phyloP scores from a whole-genome alignment of 2,888 invertebrate species.

The Euproctis similis region DNA sequence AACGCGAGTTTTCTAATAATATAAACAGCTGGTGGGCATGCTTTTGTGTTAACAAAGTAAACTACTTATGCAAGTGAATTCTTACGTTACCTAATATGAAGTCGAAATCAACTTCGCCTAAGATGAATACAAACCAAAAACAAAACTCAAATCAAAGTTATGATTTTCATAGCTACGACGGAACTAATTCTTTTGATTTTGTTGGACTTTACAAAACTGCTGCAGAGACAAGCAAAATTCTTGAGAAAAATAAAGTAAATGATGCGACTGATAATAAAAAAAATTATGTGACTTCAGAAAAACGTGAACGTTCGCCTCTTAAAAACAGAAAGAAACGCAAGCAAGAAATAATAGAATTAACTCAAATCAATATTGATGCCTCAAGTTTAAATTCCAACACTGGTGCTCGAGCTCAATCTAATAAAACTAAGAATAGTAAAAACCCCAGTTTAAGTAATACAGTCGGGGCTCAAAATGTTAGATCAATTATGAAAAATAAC shows the following conservation, averaged over 20 bases:
- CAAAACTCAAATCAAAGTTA: slow-evolving; percentile 17
- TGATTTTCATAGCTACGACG: slow-evolving; percentile 3
- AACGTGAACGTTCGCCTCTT: slow-evolving; percentile 25
- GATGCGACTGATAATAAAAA: slow-evolving; percentile 20
- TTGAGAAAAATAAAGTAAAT: slow-evolving; percentile 25
- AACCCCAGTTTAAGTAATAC: slow-evolving; percentile 39
- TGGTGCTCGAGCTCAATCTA: slow-evolving; percentile 17
- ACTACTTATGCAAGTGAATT: slow-evolving; percentile 2
- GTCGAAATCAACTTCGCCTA: slow-evolving; percentile 37
- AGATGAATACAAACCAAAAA: slow-evolving; percentile 20
- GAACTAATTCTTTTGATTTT: slow-evolving; percentile 34
- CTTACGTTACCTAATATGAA: slow-evolving; percentile 34
- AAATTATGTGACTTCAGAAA: slow-evolving; percentile 18
- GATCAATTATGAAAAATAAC: slow-evolving; percentile 47
- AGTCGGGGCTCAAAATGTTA: slow-evolving; percentile 25
- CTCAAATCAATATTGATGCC: slow-evolving; percentile 36
- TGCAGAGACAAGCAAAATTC: slow-evolving; percentile 33
- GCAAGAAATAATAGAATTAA: slow-evolving; percentile 27
- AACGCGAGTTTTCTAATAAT: too few relatives aligned
- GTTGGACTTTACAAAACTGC: slow-evolving; percentile 44
- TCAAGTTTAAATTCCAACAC: slow-evolving; percentile 19
- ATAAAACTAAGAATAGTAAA: slow-evolving; percentile 22
- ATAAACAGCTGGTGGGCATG: too few relatives aligned
- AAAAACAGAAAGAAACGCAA: slow-evolving; percentile 36
- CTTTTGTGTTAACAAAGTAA: background rate